Conservation (phyloP, 2,888 invertebrate genomes). For the Andrena chrysosceles region DNA sequence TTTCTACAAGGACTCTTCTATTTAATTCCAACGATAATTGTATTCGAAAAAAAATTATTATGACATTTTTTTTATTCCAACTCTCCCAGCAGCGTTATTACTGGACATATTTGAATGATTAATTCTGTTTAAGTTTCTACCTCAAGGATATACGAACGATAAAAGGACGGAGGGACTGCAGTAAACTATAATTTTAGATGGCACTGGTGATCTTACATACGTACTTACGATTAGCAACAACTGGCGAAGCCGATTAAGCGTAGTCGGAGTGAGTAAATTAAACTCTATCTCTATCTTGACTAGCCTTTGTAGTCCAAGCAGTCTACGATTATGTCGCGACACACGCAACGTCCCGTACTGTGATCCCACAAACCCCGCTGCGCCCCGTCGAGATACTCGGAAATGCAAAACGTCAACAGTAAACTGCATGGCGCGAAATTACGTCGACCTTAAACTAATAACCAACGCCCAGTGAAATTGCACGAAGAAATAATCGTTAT, state of each 20-base stretch:
- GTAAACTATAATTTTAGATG: conserved; percentile 19
- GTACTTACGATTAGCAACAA: conserved; percentile 25
- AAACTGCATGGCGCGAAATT: conserved; percentile 37
- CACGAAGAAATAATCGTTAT: background rate
- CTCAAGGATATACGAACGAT: background rate
- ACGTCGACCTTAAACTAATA: conserved; percentile 16
- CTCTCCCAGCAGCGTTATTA: background rate
- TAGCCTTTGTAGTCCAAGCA: conserved; percentile 66
- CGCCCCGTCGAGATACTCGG: conserved; percentile 47
- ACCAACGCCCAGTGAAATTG: background rate
- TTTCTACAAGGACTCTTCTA: no score
- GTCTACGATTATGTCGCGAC: conserved; percentile 69
- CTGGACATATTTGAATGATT: background rate
- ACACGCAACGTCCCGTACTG: conserved; percentile 69
- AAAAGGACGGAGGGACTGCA: background rate
- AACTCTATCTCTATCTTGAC: conserved; percentile 68
- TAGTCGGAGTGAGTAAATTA: conserved; percentile 70
- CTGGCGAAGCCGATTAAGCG: conserved; percentile 60
- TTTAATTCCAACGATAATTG: no score
- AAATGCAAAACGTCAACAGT: conserved; percentile 52
- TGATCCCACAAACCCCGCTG: conserved; percentile 26
- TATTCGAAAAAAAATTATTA: no score
- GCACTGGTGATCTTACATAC: conserved; percentile 9
- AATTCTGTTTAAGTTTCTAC: background rate
- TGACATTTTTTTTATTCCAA: no score